These are phyloP conservation scores for Auanema freiburgensis DNA, from an alignment of 2,888 invertebrate species.

Conservation along the genomic window DNA sequence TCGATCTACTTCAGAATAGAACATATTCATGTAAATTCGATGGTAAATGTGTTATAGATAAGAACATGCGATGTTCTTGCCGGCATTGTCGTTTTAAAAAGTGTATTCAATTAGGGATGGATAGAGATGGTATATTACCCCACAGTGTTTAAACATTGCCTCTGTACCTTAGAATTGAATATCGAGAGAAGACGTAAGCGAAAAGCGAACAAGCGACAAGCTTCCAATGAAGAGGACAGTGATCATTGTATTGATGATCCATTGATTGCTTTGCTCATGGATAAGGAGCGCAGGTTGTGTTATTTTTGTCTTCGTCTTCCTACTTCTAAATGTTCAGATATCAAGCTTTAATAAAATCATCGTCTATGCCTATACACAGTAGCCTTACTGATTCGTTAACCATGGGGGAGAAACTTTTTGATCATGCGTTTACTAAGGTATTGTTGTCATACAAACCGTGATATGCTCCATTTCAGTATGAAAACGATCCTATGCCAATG, in stretches of 20 bases:
- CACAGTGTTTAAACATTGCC: neutral
- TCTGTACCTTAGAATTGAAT: constrained; percentile 49
- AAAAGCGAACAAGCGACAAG: constrained; percentile 35
- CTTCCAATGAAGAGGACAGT: constrained; percentile 28
- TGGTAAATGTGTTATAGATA: constrained; percentile 58
- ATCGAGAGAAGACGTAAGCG: constrained; percentile 59
- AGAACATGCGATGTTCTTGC: constrained; percentile 54
- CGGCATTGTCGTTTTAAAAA: constrained; percentile 59
- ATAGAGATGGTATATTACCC: constrained; percentile 39
- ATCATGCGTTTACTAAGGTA: constrained; percentile 38
- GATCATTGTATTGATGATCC: constrained; percentile 32
- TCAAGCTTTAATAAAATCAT: constrained; percentile 36
- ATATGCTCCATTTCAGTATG: too few species aligned
- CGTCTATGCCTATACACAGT: constrained; percentile 37
- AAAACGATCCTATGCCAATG: constrained; percentile 31
- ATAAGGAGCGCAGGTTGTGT: constrained; percentile 39
- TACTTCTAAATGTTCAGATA: constrained; percentile 31
- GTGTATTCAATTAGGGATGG: constrained; percentile 58
- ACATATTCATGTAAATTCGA: constrained; percentile 61
- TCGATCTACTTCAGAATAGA: constrained; percentile 51
- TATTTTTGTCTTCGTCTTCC: too few species aligned
- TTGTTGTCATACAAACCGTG: too few species aligned
- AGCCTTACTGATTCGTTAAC: constrained; percentile 36
- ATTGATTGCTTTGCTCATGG: constrained; percentile 41
- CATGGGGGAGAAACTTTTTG: constrained; percentile 26